phyloP scores from a whole-genome alignment of 2,888 invertebrate genomes.

The Platycheirus rosarum region DNA sequence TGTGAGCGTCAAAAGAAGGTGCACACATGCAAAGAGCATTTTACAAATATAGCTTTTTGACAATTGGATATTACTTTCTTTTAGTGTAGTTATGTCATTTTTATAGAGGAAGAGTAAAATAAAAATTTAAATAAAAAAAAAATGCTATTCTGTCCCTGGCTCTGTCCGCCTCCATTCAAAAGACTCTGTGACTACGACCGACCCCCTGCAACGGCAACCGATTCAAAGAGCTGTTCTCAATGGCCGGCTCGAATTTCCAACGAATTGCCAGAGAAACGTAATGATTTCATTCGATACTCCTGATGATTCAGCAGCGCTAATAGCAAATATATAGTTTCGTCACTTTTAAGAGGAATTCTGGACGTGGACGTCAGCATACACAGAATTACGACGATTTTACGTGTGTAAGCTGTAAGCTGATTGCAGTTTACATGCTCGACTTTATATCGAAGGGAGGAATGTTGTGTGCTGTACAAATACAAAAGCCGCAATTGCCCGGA shows the following conservation, averaged over 20 bases:
- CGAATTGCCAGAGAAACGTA: slow-evolving; percentile 66
- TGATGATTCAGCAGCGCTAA: slow-evolving; percentile 51
- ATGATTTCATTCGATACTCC: slow-evolving; percentile 65
- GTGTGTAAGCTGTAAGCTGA: slow-evolving; percentile 73
- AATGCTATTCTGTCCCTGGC: slow-evolving; percentile 35
- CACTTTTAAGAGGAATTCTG: slow-evolving; percentile 59
- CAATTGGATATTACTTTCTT: too few species aligned
- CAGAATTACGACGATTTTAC: slow-evolving; percentile 71
- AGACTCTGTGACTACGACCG: not conserved
- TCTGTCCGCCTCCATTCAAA: slow-evolving; percentile 15
- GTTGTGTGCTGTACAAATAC: slow-evolving; percentile 15
- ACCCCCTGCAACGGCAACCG: not conserved
- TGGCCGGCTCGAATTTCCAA: slow-evolving; percentile 66
- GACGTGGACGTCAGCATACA: slow-evolving; percentile 44
- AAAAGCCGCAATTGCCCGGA: slow-evolving; percentile 64
- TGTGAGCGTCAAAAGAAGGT: too few species aligned
- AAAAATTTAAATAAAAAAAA: too few species aligned
- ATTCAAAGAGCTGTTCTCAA: slow-evolving; percentile 55
- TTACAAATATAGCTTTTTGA: too few species aligned
- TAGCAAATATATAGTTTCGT: slow-evolving; percentile 69
- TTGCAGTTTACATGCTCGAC: slow-evolving; percentile 47
- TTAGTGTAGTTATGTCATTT: too few species aligned
- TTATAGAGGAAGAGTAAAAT: too few species aligned
- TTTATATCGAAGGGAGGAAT: slow-evolving; percentile 13
- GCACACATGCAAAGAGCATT: too few species aligned